Evolutionary conservation across 2,888 invertebrate genomes (phyloP), one percentile per base, ranked within the genome.

Genomic region (Sycophila texana): DNA sequence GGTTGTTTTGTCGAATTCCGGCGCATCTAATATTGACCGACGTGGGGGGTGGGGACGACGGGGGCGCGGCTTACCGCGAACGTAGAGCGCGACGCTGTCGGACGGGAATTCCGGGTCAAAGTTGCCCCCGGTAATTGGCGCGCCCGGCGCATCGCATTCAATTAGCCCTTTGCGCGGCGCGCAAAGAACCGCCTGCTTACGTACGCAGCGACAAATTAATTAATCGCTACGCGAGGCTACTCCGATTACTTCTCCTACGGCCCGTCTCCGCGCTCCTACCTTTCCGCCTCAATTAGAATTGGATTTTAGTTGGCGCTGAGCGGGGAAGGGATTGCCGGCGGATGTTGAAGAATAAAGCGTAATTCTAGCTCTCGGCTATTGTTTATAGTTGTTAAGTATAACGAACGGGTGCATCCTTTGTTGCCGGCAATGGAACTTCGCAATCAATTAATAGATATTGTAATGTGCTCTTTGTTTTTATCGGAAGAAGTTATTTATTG

Each of bases 1-100:
- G 74, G 85, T 84, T 87, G 85, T 87, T 86, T 87, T 87, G 84
- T 84, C 83, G 83, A 87, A 87, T 87, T 83, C 84, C 81, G 80
- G 81, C 81, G 74, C 85, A 86, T 82, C 85, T 87, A 84, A 86
- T 88, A 88, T 88, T 87, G 86, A 86, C 84, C 84, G 61, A 68
- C 73, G 53, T 7, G 53, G 79, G 49, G 51, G 30, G 58, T 22
- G 51, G 39, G 26, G n/a, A n/a, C n/a, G n/a, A n/a, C n/a, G n/a
- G 53, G 78, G 49, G 51, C 39, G 70, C 58, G 51, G 39, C 55
- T 57, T 39, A 39, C 39, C n/a, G 53, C 53, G 14, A 53, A 4
- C 53, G 53, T n/a, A 14, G 78, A 30, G 51, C 57, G 70, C 58
- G 26, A 39, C 39, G 20, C 65, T 47, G 10, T 4, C 57, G 58